Percentiles rank a stretch among this genome's conserved stretches.
Evolutionary conservation across 2,113 vertebrate genomes (phyloP).

Genomic region (Dissostichus mawsoni): DNA sequence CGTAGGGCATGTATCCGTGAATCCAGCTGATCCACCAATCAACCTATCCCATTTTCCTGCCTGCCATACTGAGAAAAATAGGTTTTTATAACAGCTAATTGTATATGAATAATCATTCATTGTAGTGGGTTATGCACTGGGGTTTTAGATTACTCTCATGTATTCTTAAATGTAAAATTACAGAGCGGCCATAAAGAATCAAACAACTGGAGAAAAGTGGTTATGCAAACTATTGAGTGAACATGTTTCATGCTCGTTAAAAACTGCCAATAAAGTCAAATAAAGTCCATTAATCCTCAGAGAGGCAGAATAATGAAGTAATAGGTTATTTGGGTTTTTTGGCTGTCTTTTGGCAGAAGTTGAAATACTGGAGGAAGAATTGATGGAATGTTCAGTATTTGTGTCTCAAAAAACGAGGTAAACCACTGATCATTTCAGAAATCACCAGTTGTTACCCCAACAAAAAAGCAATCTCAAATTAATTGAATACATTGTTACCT

Average conservation of each 20-base stretch:
- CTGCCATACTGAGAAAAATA: background rate
- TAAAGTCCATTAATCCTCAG: too few species aligned
- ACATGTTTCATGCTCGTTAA: background rate
- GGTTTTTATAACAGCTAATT: too few species aligned
- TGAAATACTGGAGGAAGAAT: too few species aligned
- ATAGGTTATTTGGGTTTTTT: too few species aligned
- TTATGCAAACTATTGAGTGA: background rate
- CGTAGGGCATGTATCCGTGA: constrained; percentile 7
- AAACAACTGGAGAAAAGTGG: background rate
- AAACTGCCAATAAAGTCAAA: too few species aligned
- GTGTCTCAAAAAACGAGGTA: too few species aligned
- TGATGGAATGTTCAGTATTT: too few species aligned
- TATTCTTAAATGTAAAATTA: background rate
- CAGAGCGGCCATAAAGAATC: background rate
- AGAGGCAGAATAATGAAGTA: too few species aligned
- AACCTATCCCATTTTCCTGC: background rate
- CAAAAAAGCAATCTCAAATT: too few species aligned
- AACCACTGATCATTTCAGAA: background rate
- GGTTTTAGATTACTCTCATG: background rate
- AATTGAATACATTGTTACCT: too few species aligned
- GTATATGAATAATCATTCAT: background rate
- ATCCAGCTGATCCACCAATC: background rate
- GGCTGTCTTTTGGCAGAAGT: too few species aligned
- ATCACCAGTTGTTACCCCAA: too few species aligned
- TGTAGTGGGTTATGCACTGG: background rate